Evolutionary conservation across 2,888 invertebrate genomes (phyloP).

Genomic region (Drosophila borborema): DNA sequence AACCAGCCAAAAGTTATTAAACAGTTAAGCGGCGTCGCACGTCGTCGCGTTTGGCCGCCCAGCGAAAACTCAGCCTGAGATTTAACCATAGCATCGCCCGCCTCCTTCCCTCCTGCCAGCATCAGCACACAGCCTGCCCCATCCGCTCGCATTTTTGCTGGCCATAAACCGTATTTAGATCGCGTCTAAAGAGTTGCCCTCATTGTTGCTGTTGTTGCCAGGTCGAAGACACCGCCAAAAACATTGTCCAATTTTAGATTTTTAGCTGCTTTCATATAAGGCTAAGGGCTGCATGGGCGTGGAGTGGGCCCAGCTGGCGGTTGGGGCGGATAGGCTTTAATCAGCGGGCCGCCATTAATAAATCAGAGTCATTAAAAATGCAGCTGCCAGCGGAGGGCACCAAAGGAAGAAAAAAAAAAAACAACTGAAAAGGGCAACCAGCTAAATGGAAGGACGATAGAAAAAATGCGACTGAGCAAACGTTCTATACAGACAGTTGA

Average conservation of each 20-base stretch:
- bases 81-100: constrained; percentile 15
- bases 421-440: constrained; percentile 35
- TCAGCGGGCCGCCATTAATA: constrained; percentile 84
- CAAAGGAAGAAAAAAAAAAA: constrained; percentile 7
- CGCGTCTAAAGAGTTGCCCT: constrained; percentile 58
- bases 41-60: constrained; percentile 75
- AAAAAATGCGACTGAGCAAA: constrained; percentile 25
- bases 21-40: constrained; percentile 80
- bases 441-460: constrained; percentile 42
- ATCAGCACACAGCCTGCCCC: constrained; percentile 23
- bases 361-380: constrained; percentile 85
- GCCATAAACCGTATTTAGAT: constrained; percentile 64
- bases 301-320: background rate
- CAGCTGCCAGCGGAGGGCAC: constrained; percentile 66
- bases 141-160: constrained; percentile 14
- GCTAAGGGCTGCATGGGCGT: background rate
- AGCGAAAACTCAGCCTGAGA: constrained; percentile 36
- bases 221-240: constrained; percentile 64
- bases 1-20: constrained; percentile 74
- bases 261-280: constrained; percentile 44
- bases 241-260: constrained; percentile 75
- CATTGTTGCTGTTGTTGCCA: constrained; percentile 36
- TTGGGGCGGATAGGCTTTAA: constrained; percentile 76
- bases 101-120: constrained; percentile 11
- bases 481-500: background rate